Evolutionary conservation across 2,888 invertebrate species (phyloP).

Genomic region (Chloroclystis v-ata): DNA sequence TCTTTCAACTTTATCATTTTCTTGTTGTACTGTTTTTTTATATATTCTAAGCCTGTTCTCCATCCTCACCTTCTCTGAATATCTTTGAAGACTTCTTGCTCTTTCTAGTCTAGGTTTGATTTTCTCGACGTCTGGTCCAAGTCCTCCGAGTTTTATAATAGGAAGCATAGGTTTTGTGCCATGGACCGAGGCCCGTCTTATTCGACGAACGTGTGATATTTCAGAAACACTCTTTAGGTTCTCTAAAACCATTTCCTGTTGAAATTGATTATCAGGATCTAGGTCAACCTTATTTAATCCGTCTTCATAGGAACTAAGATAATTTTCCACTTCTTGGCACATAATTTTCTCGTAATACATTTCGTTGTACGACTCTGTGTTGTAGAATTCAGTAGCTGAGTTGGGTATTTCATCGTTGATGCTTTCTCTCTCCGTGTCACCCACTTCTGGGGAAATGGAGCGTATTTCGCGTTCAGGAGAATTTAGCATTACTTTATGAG

Average conservation of each 20-base stretch:
- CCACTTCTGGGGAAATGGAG: conserved; percentile 64
- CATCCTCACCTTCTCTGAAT: conserved; percentile 70
- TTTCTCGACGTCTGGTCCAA: conserved; percentile 65
- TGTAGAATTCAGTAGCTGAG: conserved; percentile 49
- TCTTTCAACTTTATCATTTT: conserved; percentile 41
- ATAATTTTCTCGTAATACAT: conserved; percentile 64
- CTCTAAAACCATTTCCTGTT: conserved; percentile 36
- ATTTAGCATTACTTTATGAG: conserved; percentile 28
- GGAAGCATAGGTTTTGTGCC: conserved; percentile 40
- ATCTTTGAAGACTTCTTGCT: conserved; percentile 68
- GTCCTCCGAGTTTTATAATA: conserved; percentile 59
- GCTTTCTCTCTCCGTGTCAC: conserved; percentile 67
- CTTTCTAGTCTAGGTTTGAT: conserved; percentile 66
- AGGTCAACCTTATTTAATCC: conserved; percentile 18
- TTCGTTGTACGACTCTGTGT: conserved; percentile 68
- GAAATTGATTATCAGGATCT: conserved; percentile 29
- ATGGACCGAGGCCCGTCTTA: conserved; percentile 40
- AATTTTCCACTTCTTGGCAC: conserved; percentile 43
- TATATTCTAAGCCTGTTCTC: conserved; percentile 67
- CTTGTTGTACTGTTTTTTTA: conserved; percentile 52
- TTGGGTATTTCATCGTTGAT: conserved; percentile 46
- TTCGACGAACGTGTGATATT: conserved; percentile 47
- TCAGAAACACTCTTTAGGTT: conserved; percentile 64
- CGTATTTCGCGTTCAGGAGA: conserved; percentile 47
- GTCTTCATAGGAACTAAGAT: conserved; percentile 49